Base-by-base conservation (phyloP, 2,113 vertebrate species). In the Podocnemis expansa region DNA sequence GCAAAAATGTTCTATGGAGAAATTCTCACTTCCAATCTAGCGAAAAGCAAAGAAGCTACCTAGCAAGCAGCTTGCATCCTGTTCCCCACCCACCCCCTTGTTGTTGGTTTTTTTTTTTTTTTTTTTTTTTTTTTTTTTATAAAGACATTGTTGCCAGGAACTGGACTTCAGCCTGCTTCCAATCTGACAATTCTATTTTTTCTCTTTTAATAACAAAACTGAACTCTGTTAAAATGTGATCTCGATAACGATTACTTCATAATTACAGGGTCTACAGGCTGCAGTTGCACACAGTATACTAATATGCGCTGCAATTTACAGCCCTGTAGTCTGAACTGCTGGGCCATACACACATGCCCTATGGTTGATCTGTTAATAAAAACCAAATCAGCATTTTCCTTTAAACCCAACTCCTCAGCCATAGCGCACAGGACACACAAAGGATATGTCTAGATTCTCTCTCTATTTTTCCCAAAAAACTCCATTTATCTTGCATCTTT, bases 21-120 rank as follows among this genome's bases (percentile, higher is more conserved):
- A 92, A 92, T 95, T 81, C 34, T 45, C 27, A 38, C 85, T 89
- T 86, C 95, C 54, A 78, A 27, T 56, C 91, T 47, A 95, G 91
- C 29, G 94, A 49, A 83, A 92, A 95, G 58, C 60, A 91, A 83
- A 83, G 73, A 21, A 58, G 41, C 56, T 3, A 97, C 78, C 79
- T 85, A 94, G 85, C 27, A 92, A 93, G 78, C 16, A 86, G 47
- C 75, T 67, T 88, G 58, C 54, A 84, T 54, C 84, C 93, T 70
- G 16, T n/a, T n/a, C n/a, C n/a, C n/a, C n/a, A n/a, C n/a, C n/a
- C n/a, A n/a, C n/a, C n/a, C n/a, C n/a, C n/a, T n/a, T n/a, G n/a
- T n/a, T n/a, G n/a, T n/a, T 34, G 70, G 49, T 85, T 86, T 95
- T 52, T 56, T 83, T 90, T 87, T 1, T 21, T 52, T 52, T 14